Conservation (phyloP, 2,797 vertebrate species). For the Apodemus agrarius region DNA sequence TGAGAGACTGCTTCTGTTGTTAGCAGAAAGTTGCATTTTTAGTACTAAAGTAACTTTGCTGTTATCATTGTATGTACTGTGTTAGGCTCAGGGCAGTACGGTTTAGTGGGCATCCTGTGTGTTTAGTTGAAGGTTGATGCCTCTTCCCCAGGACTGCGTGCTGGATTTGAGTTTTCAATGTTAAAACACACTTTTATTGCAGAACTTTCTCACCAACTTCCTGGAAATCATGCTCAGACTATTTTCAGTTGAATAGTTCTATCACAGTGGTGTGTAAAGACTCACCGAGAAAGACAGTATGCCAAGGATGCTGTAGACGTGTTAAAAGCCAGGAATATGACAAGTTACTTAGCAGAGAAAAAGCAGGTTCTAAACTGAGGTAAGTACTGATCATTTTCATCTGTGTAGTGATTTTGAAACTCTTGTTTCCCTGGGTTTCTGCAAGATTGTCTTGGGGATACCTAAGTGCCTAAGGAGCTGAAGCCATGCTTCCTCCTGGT, state of each 20-base stretch:
- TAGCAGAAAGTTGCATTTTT: slow-evolving; percentile 30
- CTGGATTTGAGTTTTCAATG: slow-evolving; percentile 49
- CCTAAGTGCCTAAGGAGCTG: neutral
- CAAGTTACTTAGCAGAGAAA: slow-evolving; percentile 1
- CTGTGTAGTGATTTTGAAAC: neutral
- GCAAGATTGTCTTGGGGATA: neutral
- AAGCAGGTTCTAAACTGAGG: neutral
- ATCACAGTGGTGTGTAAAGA: slow-evolving; percentile 40
- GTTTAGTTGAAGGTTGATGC: slow-evolving; percentile 40
- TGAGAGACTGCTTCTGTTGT: neutral
- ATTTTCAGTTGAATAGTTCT: slow-evolving; percentile 67
- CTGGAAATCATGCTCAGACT: slow-evolving; percentile 64
- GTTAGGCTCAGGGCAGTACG: neutral
- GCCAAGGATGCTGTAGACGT: slow-evolving; percentile 24
- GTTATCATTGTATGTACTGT: neutral
- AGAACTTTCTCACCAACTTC: slow-evolving; percentile 49
- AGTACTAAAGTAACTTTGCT: neutral
- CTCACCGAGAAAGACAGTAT: slow-evolving; percentile 43
- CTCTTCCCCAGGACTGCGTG: neutral
- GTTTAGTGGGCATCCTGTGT: neutral
- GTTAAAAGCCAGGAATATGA: slow-evolving; percentile 33
- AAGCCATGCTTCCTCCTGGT: neutral
- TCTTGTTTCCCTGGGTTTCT: neutral
- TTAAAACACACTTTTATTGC: slow-evolving; percentile 66
- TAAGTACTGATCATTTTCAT: neutral